phyloP scores from a whole-genome alignment of 2,888 invertebrate genomes.

The Gastrophysa polygoni region DNA sequence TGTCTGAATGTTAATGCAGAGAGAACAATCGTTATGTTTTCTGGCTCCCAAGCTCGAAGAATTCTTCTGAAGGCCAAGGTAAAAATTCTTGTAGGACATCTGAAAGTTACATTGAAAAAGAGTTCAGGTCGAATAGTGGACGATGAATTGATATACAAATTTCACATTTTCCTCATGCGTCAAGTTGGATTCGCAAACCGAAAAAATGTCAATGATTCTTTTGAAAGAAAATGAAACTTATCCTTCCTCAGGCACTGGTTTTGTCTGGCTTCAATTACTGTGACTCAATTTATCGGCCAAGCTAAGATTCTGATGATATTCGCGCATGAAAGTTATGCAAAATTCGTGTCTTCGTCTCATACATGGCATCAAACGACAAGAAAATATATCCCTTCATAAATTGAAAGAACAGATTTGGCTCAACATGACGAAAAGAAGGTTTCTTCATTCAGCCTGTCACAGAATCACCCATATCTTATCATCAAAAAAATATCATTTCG shows the following conservation, averaged over 20 bases:
- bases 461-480: no score
- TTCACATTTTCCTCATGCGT: not conserved
- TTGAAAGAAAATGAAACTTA: no score
- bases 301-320: not conserved
- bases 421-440: not conserved
- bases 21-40: not conserved
- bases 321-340: not conserved
- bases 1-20: not conserved
- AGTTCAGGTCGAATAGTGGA: not conserved
- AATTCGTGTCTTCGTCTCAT: not conserved
- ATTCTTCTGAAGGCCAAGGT: not conserved
- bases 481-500: no score
- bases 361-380: not conserved
- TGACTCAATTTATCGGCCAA: not conserved
- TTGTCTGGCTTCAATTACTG: not conserved
- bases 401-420: not conserved
- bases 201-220: not conserved
- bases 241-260: not conserved
- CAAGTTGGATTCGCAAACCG: not conserved
- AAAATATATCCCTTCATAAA: no score
- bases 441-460: constrained; percentile 6
- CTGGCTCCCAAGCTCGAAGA: not conserved
- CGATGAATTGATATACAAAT: not conserved
- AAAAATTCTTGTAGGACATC: not conserved
- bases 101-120: not conserved